A percentile compares a stretch with the other conserved stretches of the same genome.
Conservation (phyloP, 2,888 invertebrate genomes). For the Cerastoderma edule region DNA sequence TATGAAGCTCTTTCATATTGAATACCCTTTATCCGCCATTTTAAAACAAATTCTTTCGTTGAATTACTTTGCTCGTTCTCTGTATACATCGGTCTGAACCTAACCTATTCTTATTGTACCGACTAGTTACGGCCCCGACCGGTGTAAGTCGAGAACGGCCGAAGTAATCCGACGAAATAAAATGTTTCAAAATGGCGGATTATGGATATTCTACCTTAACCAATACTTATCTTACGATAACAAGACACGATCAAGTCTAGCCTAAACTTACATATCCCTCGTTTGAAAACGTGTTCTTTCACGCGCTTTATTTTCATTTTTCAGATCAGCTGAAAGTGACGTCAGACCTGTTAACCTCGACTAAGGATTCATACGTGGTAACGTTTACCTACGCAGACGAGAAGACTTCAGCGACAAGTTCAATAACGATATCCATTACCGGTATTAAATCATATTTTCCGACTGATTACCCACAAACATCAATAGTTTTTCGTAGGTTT, state of each 20-base stretch:
- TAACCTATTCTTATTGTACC: too few species aligned
- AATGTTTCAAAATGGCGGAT: not conserved
- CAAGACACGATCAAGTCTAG: not conserved
- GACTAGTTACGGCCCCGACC: too few species aligned
- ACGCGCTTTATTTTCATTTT: not conserved
- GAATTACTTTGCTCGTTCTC: too few species aligned
- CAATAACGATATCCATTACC: slow-evolving; percentile 35
- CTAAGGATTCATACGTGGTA: slow-evolving; percentile 25
- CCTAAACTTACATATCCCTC: not conserved
- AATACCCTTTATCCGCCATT: too few species aligned
- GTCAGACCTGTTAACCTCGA: slow-evolving; percentile 26
- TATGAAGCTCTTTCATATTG: not conserved
- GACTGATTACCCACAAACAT: not conserved
- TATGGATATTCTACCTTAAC: not conserved
- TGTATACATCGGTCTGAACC: too few species aligned
- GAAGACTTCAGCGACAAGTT: not conserved
- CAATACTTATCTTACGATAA: too few species aligned
- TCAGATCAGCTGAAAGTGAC: slow-evolving; percentile 32
- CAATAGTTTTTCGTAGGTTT: not conserved
- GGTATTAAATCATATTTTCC: not conserved
- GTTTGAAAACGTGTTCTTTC: not conserved
- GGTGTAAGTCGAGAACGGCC: too few species aligned
- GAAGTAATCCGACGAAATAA: too few species aligned
- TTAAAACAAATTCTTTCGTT: too few species aligned
- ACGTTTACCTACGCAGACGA: slow-evolving; percentile 35